Percentiles rank a stretch among this genome's conserved stretches.
Conservation (phyloP, 2,888 invertebrate species). For the Ophion ellenae region DNA sequence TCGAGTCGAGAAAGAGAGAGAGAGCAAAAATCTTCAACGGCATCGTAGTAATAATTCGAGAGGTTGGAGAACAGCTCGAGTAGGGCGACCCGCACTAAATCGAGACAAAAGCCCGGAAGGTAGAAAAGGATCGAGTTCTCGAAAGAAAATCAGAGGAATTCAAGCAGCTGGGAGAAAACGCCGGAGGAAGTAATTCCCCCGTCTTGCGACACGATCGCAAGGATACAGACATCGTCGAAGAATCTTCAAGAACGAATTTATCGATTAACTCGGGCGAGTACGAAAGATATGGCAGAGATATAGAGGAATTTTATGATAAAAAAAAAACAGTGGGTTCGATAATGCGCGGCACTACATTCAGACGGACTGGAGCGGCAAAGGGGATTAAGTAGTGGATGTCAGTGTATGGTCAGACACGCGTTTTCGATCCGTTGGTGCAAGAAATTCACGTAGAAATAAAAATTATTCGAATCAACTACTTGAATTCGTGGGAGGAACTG, state of each 20-base stretch:
- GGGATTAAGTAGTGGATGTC: constrained; percentile 32
- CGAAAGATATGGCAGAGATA: constrained; percentile 1
- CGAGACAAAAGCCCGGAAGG: constrained; percentile 40
- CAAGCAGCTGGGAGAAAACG: constrained; percentile 44
- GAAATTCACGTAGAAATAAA: neutral
- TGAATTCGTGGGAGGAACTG: too few relatives aligned
- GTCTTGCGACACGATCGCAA: constrained; percentile 12
- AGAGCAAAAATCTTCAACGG: constrained; percentile 4
- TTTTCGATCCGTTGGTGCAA: neutral
- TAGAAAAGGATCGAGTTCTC: constrained; percentile 50
- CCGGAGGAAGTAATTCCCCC: constrained; percentile 48
- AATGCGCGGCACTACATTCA: neutral
- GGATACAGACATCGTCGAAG: neutral
- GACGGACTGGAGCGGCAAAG: constrained; percentile 7
- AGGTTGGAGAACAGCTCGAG: constrained; percentile 16
- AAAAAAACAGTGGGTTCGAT: neutral
- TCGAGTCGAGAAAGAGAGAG: neutral
- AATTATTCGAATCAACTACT: neutral
- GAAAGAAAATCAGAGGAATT: constrained; percentile 43
- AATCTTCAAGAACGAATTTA: constrained; percentile 45
- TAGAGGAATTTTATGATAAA: neutral
- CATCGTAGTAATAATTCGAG: constrained; percentile 6
- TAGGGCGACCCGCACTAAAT: constrained; percentile 24
- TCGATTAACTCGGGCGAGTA: constrained; percentile 1
- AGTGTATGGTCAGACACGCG: constrained; percentile 32